These are phyloP conservation scores for Seladonia tumulorum DNA, from an alignment of 2,888 invertebrate species.

Conservation along the genomic window DNA sequence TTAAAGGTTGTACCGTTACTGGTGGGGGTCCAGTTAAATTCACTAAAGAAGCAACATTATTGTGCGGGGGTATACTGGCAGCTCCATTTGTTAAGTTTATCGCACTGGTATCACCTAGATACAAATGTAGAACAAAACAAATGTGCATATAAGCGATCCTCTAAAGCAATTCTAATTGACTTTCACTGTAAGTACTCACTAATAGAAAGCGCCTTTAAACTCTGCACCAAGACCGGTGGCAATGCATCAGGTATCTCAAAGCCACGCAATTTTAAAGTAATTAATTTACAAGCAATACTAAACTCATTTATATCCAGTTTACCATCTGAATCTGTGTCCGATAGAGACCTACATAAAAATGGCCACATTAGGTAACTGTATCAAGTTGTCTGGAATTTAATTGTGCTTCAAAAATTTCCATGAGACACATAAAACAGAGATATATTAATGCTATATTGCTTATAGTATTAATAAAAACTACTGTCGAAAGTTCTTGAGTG, in stretches of 20 bases:
- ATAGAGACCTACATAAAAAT: constrained; percentile 88
- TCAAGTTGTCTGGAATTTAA: constrained; percentile 7
- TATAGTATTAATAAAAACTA: not conserved
- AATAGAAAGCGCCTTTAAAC: constrained; percentile 85
- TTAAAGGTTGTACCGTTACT: constrained; percentile 63
- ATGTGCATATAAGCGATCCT: not conserved
- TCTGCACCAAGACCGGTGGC: constrained; percentile 91
- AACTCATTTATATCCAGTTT: constrained; percentile 98
- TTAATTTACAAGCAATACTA: constrained; percentile 98
- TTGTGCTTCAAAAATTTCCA: not conserved
- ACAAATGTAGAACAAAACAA: not conserved
- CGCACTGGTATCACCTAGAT: constrained; percentile 50
- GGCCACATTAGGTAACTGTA: not conserved
- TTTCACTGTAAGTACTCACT: constrained; percentile 80
- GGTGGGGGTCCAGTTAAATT: constrained; percentile 65
- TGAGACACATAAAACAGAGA: not conserved
- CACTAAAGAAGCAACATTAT: constrained; percentile 66
- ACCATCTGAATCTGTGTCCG: constrained; percentile 98
- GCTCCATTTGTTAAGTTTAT: constrained; percentile 63
- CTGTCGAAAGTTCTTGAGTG: not conserved
- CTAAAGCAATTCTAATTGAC: not conserved
- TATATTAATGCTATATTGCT: not conserved
- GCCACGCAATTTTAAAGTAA: constrained; percentile 96
- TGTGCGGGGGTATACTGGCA: constrained; percentile 50
- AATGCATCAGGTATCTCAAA: constrained; percentile 95